These are phyloP conservation scores for Drepana falcataria DNA, from an alignment of 2,888 invertebrate species.

Conservation along the genomic window DNA sequence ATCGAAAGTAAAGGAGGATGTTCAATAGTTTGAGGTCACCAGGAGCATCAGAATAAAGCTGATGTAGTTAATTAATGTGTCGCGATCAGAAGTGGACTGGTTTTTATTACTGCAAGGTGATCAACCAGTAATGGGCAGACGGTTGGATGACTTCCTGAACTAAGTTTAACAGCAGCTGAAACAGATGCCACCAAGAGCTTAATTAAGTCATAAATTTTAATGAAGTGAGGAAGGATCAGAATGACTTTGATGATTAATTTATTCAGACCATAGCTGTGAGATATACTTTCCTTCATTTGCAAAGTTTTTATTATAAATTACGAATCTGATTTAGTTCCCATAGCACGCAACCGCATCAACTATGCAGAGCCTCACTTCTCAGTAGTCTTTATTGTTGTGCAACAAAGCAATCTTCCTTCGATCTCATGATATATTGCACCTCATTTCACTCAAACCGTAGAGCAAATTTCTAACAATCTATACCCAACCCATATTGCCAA, in stretches of 20 bases:
- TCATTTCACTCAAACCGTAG: constrained; percentile 57
- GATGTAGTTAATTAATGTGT: constrained; percentile 30
- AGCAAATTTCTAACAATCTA: constrained; percentile 39
- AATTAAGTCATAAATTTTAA: too few relatives aligned
- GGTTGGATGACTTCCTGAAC: constrained; percentile 38
- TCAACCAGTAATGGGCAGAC: constrained; percentile 30
- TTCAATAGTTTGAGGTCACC: constrained; percentile 17
- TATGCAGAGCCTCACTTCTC: constrained; percentile 51
- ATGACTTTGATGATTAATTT: too few relatives aligned
- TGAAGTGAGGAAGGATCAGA: too few relatives aligned
- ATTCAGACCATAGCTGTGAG: too few relatives aligned
- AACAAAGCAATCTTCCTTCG: constrained; percentile 67
- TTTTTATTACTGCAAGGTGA: constrained; percentile 52
- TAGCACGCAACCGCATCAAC: constrained; percentile 64
- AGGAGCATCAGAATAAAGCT: constrained; percentile 37
- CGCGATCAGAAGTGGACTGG: constrained; percentile 38
- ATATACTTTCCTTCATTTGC: too few relatives aligned
- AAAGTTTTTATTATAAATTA: constrained; percentile 49
- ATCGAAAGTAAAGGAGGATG: not conserved
- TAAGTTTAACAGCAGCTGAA: constrained; percentile 13
- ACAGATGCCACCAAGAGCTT: constrained; percentile 6
- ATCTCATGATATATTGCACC: constrained; percentile 66
- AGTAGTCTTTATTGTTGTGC: constrained; percentile 58
- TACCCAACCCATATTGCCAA: constrained; percentile 50
- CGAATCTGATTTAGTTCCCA: constrained; percentile 67